Evolutionary conservation across 2,113 vertebrate genomes (phyloP).

Genomic region (Ursus arctos): DNA sequence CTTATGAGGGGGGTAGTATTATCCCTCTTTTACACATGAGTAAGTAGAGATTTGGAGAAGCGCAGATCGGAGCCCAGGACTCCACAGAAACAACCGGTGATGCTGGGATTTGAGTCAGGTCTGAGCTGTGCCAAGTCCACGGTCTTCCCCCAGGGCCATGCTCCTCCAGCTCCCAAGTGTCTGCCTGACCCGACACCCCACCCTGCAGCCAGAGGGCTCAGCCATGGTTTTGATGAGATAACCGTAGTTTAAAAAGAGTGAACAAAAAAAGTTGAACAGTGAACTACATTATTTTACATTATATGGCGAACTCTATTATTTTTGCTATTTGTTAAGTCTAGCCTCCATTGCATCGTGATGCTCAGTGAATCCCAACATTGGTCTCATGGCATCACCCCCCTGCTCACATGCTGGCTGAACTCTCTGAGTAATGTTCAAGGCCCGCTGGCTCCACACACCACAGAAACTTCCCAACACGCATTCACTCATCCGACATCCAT

Average conservation of each 20-base stretch:
- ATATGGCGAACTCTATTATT: not conserved
- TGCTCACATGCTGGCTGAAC: not conserved
- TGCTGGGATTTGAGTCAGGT: not conserved
- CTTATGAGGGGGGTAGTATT: not conserved
- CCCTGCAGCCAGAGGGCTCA: not conserved
- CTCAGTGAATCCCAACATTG: too few species aligned
- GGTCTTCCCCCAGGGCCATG: not conserved
- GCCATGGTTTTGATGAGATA: not conserved
- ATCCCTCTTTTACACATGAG: not conserved
- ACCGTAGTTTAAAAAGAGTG: not conserved
- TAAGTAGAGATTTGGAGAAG: not conserved
- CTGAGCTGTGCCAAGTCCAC: not conserved
- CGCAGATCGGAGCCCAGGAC: not conserved
- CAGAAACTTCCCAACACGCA: not conserved
- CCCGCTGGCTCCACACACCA: not conserved
- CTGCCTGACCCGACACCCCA: not conserved
- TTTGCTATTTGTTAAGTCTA: not conserved
- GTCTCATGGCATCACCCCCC: rapidly evolving
- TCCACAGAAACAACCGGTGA: too few species aligned
- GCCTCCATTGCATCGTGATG: too few species aligned
- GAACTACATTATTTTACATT: too few species aligned
- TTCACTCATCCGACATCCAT: too few species aligned
- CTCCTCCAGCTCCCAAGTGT: not conserved
- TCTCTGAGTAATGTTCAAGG: not conserved
- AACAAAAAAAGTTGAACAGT: not conserved